Evolutionary conservation across 2,888 invertebrate species (phyloP).

Genomic region (Morpho achilles): DNA sequence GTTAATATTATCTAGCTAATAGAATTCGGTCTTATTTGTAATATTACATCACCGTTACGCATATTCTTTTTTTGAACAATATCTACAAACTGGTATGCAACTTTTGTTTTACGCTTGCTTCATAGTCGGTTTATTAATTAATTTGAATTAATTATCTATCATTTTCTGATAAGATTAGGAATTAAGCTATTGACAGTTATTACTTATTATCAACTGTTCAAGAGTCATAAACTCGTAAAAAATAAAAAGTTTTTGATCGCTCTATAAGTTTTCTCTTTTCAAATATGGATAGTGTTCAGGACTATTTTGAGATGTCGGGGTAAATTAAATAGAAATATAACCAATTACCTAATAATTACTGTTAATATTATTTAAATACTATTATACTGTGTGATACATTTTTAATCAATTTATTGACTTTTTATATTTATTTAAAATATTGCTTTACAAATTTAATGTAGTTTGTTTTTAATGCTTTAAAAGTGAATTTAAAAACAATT

Average conservation of each 20-base stretch:
- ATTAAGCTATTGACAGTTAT: conserved; percentile 1
- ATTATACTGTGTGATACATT: no score
- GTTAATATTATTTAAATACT: no score
- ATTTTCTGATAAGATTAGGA: conserved; percentile 23
- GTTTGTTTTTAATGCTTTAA: no score
- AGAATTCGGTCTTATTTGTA: conserved; percentile 3
- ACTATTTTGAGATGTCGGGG: conserved; percentile 7
- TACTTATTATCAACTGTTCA: not conserved
- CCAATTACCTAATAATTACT: no score
- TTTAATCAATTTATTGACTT: no score
- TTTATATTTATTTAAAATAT: no score
- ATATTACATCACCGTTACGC: conserved; percentile 12
- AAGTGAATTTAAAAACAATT: no score
- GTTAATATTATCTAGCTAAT: not conserved
- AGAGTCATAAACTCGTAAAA: not conserved
- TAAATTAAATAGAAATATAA: not conserved
- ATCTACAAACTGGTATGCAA: not conserved
- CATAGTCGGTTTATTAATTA: conserved; percentile 4
- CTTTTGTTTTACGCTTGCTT: not conserved
- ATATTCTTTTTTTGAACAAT: not conserved
- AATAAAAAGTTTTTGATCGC: conserved; percentile 3
- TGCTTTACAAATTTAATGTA: no score
- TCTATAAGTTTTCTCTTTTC: not conserved
- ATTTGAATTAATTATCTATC: conserved; percentile 21
- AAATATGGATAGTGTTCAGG: conserved; percentile 1